Percentiles rank a stretch among this genome's conserved stretches.
Evolutionary conservation across 64 coral and sea anemone genomes (phyloP).

Genomic region (Astreopora myriophthalma): DNA sequence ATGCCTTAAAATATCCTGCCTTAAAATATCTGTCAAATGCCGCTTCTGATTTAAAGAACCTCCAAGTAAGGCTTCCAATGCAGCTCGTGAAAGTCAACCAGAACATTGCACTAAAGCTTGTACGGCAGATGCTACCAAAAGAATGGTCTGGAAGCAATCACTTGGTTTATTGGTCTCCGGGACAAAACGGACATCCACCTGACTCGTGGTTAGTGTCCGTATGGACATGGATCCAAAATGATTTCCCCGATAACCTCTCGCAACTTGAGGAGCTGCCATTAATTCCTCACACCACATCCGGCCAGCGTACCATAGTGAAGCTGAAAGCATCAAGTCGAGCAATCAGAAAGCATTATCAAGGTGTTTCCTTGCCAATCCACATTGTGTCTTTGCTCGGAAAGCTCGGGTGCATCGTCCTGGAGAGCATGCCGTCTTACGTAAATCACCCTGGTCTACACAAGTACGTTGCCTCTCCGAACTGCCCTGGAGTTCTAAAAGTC

Average conservation of each 20-base stretch:
- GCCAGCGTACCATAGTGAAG: conserved; percentile 25
- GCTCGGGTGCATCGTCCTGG: conserved; percentile 56
- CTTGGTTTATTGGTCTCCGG: conserved; percentile 59
- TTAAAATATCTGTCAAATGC: neutral
- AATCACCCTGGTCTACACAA: conserved; percentile 31
- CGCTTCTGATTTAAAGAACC: neutral
- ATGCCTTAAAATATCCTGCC: neutral
- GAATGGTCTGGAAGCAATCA: conserved; percentile 19
- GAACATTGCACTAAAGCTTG: conserved; percentile 3
- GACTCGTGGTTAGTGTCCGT: conserved; percentile 41
- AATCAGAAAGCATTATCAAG: conserved; percentile 28
- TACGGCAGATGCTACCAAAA: conserved; percentile 30
- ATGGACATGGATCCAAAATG: conserved; percentile 51
- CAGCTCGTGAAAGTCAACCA: conserved; percentile 33
- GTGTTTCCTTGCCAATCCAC: neutral
- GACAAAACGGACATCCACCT: conserved; percentile 38
- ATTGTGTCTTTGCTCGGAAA: conserved; percentile 51
- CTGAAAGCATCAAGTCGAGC: conserved; percentile 45
- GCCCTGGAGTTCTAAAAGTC: conserved; percentile 68
- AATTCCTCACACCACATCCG: conserved; percentile 7
- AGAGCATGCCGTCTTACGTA: conserved; percentile 53
- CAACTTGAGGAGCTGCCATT: conserved; percentile 59
- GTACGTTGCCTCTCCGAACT: conserved; percentile 64
- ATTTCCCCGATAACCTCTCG: conserved; percentile 59
- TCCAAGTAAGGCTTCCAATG: neutral